phyloP scores from a whole-genome alignment of 2,888 invertebrate genomes.

The Silvanus unidentatus region DNA sequence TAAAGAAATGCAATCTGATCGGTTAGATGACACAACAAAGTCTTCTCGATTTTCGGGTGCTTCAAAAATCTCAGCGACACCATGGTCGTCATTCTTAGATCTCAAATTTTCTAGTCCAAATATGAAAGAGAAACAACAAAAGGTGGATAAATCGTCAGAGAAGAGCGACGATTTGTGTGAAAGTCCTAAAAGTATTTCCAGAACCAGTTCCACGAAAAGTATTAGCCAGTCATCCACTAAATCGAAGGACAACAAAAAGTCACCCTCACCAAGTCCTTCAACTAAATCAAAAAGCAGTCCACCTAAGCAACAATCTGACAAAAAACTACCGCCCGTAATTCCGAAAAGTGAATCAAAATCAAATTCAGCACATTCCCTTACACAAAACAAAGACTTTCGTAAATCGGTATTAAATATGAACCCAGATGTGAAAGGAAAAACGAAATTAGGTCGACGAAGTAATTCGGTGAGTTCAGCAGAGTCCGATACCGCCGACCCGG shows the following conservation, averaged over 20 bases:
- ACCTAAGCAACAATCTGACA: constrained; percentile 30
- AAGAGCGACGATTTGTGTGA: constrained; percentile 42
- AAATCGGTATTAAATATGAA: constrained; percentile 69
- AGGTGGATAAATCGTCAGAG: constrained; percentile 34
- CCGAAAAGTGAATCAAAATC: constrained; percentile 44
- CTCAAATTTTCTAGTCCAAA: constrained; percentile 46
- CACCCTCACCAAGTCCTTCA: constrained; percentile 19
- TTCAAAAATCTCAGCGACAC: constrained; percentile 49
- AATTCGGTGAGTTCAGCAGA: constrained; percentile 48
- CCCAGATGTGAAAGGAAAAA: constrained; percentile 40
- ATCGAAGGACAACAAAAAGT: constrained; percentile 29
- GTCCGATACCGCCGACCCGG: constrained; percentile 46
- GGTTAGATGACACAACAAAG: constrained; percentile 63
- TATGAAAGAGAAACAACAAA: constrained; percentile 36
- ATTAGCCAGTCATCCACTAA: constrained; percentile 36
- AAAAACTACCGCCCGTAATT: constrained; percentile 46
- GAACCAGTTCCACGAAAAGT: constrained; percentile 47
- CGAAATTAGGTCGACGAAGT: constrained; percentile 45
- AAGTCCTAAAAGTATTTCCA: constrained; percentile 39
- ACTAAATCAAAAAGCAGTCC: constrained; percentile 30
- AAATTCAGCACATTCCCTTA: constrained; percentile 39
- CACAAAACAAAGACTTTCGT: constrained; percentile 66
- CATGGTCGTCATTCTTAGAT: constrained; percentile 60
- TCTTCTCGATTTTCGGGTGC: constrained; percentile 61
- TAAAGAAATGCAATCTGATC: constrained; percentile 68